Base-by-base conservation (phyloP, 2,797 vertebrate genomes). In the Anabas testudineus region DNA sequence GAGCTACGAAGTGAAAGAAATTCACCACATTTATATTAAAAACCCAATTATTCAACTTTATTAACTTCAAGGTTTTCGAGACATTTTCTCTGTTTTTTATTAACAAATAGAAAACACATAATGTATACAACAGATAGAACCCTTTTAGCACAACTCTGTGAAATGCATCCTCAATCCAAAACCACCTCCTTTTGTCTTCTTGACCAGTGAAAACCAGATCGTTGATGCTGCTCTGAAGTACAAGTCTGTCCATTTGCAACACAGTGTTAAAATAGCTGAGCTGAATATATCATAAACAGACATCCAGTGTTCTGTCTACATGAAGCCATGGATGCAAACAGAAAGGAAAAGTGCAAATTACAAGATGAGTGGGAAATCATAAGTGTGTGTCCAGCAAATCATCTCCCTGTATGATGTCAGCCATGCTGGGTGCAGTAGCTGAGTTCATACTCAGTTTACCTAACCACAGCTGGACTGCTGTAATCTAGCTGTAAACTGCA, bases 101-200 rank as follows among this genome's bases (percentile, higher is more conserved):
- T 94, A 95, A 96, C 95, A 96, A 96, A 96, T 97, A 96, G 94
- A 98, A 98, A 97, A 97, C 95, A 96, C 94, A 96, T 94, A 91
- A 94, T 90, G 85, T 96, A 94, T 96, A 96, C 95, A 97, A 95
- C 95, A 95, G 88, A 89, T 94, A 94, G 92, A 94, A 95, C 84
- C 94, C 93, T 93, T 93, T 94, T 94, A 94, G 94, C 94, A 95
- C 90, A 88, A 95, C 88, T 93, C 90, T 93, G 94, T 95, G 95
- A 95, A 96, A 97, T 95, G 88, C 95, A 95, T 92, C 92, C 86
- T 93, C 89, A 91, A 89, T 86, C 89, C 88, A 88, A 90, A 92
- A 89, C 91, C 93, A 91, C 85, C 83, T 86, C 74, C 80, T 88
- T 90, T 87, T 87, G 89, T 68, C 84, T 86, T 89, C 71, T 83